These are phyloP conservation scores for Drosophila birchii DNA, from an alignment of 2,888 invertebrate species.

Conservation along the genomic window DNA sequence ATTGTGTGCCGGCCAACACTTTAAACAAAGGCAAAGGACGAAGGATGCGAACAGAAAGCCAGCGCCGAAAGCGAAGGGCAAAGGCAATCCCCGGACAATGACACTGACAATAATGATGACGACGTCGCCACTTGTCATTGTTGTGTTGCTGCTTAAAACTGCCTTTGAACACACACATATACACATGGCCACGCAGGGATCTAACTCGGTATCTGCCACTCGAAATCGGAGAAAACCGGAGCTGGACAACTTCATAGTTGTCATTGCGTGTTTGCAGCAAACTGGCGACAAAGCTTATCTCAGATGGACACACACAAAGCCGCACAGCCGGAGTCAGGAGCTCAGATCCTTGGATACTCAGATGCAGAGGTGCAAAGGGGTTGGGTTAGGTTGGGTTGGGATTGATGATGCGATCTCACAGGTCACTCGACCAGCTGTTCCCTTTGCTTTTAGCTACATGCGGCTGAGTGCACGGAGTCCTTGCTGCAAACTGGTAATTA, in stretches of 20 bases:
- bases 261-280: constrained; percentile 79
- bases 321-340: constrained; percentile 35
- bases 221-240: constrained; percentile 51
- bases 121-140: constrained; percentile 64
- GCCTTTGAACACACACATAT: constrained; percentile 47
- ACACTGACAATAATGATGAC: constrained; percentile 36
- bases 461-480: constrained; percentile 12
- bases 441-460: constrained; percentile 19
- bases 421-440: constrained; percentile 67
- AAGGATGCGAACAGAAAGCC: constrained; percentile 7
- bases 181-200: constrained; percentile 5
- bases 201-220: constrained; percentile 37
- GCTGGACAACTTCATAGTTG: constrained; percentile 63
- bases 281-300: constrained; percentile 76
- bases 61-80: constrained; percentile 17
- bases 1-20: constrained; percentile 74
- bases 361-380: constrained; percentile 21
- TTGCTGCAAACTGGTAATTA: constrained; percentile 57
- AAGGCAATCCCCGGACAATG: constrained; percentile 39
- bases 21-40: constrained; percentile 60
- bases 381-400: not conserved
- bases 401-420: constrained; percentile 46
- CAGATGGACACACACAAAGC: constrained; percentile 77
- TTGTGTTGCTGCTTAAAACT: constrained; percentile 58
- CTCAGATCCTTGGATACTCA: constrained; percentile 20